Conservation (phyloP, 2,888 invertebrate genomes). For the Rugalucina vietnamica region DNA sequence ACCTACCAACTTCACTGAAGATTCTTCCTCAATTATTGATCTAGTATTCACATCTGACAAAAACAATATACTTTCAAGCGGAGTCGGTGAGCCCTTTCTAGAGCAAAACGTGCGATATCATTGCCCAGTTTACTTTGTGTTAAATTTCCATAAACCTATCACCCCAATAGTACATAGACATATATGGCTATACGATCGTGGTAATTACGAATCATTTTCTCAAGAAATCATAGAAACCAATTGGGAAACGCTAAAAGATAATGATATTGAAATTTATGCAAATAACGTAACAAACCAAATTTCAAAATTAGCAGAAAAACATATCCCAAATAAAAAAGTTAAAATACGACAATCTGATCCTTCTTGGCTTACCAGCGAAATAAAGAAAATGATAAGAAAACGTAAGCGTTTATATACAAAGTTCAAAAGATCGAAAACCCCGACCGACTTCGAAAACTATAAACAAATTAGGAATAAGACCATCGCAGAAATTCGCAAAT, state of each 20-base stretch:
- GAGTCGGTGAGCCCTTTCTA: neutral
- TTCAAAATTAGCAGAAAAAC: neutral
- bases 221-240: neutral
- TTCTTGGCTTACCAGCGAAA: neutral
- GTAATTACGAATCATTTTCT: neutral
- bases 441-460: neutral
- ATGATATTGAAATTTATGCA: conserved; percentile 11
- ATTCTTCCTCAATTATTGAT: neutral
- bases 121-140: too few relatives aligned
- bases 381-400: conserved; percentile 9
- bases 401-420: conserved; percentile 7
- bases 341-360: neutral
- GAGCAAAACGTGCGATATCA: neutral
- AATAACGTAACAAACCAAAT: conserved; percentile 11
- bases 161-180: neutral
- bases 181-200: conserved; percentile 18
- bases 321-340: neutral
- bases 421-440: neutral
- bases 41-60: neutral
- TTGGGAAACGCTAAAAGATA: neutral
- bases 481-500: neutral
- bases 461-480: neutral
- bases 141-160: neutral
- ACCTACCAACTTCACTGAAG: neutral
- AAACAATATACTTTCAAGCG: neutral